phyloP scores from a whole-genome alignment of 2,113 vertebrate species.

The Campylorhamphus procurvoides region DNA sequence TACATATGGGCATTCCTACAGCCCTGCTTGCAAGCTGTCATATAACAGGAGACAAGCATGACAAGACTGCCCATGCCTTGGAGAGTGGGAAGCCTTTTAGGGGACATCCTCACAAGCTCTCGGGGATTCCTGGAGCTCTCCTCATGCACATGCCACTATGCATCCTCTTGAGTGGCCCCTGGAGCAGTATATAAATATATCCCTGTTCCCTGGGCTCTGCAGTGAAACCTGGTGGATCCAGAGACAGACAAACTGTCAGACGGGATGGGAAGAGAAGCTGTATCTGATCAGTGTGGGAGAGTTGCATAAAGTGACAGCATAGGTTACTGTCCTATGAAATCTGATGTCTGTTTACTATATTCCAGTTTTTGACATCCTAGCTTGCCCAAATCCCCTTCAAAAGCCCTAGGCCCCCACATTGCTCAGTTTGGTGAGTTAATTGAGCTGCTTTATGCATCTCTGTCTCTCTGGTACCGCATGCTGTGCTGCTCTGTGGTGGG shows the following conservation, averaged over 20 bases:
- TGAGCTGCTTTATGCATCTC: not conserved
- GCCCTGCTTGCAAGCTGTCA: not conserved
- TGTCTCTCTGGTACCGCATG: not conserved
- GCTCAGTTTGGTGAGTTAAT: slow-evolving; percentile 33
- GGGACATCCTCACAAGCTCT: not conserved
- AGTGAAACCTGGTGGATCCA: not conserved
- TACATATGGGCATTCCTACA: not conserved
- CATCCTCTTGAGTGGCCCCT: not conserved
- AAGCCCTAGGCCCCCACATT: not conserved
- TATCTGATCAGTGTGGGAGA: not conserved
- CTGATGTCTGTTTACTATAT: not conserved
- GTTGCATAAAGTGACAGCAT: not conserved
- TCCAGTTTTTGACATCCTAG: not conserved
- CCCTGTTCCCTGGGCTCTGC: not conserved
- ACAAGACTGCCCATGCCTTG: not conserved
- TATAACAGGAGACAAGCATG: not conserved
- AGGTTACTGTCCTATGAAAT: not conserved
- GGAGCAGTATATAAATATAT: not conserved
- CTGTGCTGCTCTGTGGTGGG: not conserved
- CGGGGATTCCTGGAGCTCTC: not conserved
- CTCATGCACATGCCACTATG: not conserved
- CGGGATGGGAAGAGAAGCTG: not conserved
- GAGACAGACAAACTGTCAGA: not conserved
- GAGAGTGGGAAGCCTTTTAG: not conserved
- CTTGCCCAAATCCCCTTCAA: not conserved